Percentiles rank a stretch among this genome's conserved stretches.
These are phyloP conservation scores for Tetragnatha montana DNA, from an alignment of 2,888 invertebrate genomes.

Conservation along the genomic window DNA sequence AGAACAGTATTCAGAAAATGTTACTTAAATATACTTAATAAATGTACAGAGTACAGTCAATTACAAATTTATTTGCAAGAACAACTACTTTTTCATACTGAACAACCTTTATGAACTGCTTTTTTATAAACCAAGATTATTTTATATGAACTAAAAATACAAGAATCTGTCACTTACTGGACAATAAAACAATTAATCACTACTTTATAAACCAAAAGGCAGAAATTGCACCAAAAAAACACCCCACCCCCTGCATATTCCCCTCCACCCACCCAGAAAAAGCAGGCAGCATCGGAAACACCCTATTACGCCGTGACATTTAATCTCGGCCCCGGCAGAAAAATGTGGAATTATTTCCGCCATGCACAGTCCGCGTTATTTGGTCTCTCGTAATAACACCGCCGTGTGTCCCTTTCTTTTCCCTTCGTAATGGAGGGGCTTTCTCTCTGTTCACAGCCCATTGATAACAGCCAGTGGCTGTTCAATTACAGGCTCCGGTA, in stretches of 20 bases:
- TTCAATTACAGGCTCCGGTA: constrained; percentile 29
- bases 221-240: too few species aligned
- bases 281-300: background rate
- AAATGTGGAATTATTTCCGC: background rate
- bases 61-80: too few species aligned
- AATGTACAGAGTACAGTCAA: too few species aligned
- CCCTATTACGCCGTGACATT: background rate
- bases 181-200: too few species aligned
- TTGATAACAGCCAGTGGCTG: constrained; percentile 10
- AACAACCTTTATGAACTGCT: too few species aligned
- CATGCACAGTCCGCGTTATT: background rate
- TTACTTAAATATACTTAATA: too few species aligned
- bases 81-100: too few species aligned
- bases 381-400: background rate
- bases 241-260: background rate
- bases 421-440: background rate
- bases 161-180: too few species aligned
- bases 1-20: too few species aligned
- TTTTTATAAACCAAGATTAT: too few species aligned
- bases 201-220: too few species aligned
- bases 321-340: background rate
- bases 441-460: constrained; percentile 13
- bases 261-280: background rate
- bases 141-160: too few species aligned
- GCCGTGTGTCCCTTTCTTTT: background rate